Percentiles rank a stretch among this genome's conserved stretches.
Conservation (phyloP, 2,113 vertebrate genomes). For the Protomyctophum bolini region DNA sequence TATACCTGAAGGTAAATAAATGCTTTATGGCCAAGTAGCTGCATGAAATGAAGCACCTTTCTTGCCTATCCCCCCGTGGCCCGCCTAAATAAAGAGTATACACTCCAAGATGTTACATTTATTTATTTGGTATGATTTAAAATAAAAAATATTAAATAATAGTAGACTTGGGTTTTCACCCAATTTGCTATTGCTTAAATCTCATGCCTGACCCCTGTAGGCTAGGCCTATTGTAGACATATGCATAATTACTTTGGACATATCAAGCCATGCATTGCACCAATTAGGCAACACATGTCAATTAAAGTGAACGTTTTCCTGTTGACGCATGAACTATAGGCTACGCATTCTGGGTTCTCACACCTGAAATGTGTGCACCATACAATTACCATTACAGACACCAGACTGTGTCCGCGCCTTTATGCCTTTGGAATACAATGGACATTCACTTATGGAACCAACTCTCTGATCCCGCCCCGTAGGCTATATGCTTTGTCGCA, state of each 20-base stretch:
- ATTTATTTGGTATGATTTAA: slow-evolving; percentile 19
- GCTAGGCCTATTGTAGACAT: too few species aligned
- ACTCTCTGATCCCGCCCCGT: slow-evolving; percentile 21
- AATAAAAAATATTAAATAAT: not conserved
- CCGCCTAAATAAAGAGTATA: slow-evolving; percentile 33
- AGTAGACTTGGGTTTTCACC: too few species aligned
- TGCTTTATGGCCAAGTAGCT: slow-evolving; percentile 77
- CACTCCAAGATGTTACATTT: not conserved
- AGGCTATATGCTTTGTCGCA: slow-evolving; percentile 15
- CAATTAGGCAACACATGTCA: too few species aligned
- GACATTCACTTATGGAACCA: slow-evolving; percentile 15
- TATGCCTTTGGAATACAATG: not conserved
- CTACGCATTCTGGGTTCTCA: too few species aligned
- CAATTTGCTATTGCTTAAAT: not conserved
- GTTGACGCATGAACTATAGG: too few species aligned
- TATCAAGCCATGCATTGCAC: too few species aligned
- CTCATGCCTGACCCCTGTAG: too few species aligned
- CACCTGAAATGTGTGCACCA: too few species aligned
- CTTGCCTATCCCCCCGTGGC: slow-evolving; percentile 7
- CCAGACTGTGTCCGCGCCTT: too few species aligned
- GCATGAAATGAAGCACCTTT: slow-evolving; percentile 71
- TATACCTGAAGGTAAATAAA: slow-evolving; percentile 89
- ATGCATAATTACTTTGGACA: too few species aligned
- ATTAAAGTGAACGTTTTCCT: too few species aligned
- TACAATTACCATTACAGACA: too few species aligned